Evolutionary conservation across 2,888 invertebrate genomes (phyloP).

Genomic region (Phania funesta): DNA sequence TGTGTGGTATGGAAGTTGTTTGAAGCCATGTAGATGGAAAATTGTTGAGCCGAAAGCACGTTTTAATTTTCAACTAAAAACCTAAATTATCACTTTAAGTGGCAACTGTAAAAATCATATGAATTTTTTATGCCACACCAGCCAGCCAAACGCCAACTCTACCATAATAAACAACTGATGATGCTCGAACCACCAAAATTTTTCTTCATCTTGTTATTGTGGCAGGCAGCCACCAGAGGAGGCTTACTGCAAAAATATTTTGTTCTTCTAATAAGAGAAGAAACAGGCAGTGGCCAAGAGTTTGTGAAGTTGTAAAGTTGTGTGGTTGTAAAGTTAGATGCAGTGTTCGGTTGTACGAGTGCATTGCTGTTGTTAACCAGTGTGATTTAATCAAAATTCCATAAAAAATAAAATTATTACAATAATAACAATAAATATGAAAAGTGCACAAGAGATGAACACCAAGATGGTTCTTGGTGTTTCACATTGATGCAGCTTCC

Average conservation of each 20-base stretch:
- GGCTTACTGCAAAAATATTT: constrained; percentile 16
- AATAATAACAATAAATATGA: constrained; percentile 68
- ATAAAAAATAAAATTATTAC: constrained; percentile 68
- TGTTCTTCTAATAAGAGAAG: constrained; percentile 17
- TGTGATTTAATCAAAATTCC: constrained; percentile 69
- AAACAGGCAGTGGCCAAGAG: constrained; percentile 13
- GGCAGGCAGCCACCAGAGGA: constrained; percentile 39
- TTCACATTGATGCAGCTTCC: constrained; percentile 38
- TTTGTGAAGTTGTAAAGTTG: background rate
- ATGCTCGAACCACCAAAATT: constrained; percentile 36
- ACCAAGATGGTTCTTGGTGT: constrained; percentile 41
- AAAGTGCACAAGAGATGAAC: constrained; percentile 62
- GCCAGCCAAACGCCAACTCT: constrained; percentile 21
- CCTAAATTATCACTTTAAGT: constrained; percentile 68
- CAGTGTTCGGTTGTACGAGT: constrained; percentile 39
- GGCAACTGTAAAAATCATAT: constrained; percentile 65
- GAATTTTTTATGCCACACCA: constrained; percentile 54
- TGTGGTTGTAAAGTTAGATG: constrained; percentile 12
- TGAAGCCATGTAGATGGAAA: constrained; percentile 9
- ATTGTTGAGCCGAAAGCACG: constrained; percentile 55
- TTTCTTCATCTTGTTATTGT: constrained; percentile 36
- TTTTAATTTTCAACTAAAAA: constrained; percentile 64
- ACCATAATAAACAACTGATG: background rate
- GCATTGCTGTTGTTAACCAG: constrained; percentile 58
- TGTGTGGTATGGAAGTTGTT: background rate